Evolutionary conservation across 2,797 vertebrate species (phyloP).

Genomic region (Periparus ater): DNA sequence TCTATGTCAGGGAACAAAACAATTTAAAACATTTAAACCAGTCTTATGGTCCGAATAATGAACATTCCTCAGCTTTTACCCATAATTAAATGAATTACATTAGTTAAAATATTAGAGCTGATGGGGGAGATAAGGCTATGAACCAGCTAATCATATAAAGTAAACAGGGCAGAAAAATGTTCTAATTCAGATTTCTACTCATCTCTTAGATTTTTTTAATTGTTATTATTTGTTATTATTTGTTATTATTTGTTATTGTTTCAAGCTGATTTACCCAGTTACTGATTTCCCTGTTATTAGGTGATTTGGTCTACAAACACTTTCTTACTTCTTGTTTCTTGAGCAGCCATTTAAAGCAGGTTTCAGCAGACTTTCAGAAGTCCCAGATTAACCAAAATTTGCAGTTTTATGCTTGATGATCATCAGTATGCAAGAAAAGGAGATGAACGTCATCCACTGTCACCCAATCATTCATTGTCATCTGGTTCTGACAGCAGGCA

Average conservation of each 20-base stretch:
- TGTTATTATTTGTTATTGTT: neutral
- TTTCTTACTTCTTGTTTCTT: neutral
- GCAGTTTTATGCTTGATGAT: neutral
- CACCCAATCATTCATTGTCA: neutral
- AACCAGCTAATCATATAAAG: neutral
- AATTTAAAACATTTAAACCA: neutral
- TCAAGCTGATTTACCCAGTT: neutral
- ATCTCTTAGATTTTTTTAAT: neutral
- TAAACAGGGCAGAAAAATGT: neutral
- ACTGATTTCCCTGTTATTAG: neutral
- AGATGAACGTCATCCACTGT: neutral
- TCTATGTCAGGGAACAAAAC: neutral
- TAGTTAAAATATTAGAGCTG: neutral
- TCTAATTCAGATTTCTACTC: neutral
- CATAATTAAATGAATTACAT: neutral
- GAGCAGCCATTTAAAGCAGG: neutral
- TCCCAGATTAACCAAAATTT: neutral
- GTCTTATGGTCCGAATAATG: neutral
- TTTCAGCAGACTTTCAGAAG: neutral
- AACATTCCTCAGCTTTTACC: neutral
- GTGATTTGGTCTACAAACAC: neutral
- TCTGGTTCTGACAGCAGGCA: constrained; percentile 10
- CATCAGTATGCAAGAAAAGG: neutral
- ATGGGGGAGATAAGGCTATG: neutral
- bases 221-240: neutral